These are phyloP conservation scores for Thryonomys swinderianus DNA, from an alignment of 2,113 vertebrate genomes.

Conservation along the genomic window DNA sequence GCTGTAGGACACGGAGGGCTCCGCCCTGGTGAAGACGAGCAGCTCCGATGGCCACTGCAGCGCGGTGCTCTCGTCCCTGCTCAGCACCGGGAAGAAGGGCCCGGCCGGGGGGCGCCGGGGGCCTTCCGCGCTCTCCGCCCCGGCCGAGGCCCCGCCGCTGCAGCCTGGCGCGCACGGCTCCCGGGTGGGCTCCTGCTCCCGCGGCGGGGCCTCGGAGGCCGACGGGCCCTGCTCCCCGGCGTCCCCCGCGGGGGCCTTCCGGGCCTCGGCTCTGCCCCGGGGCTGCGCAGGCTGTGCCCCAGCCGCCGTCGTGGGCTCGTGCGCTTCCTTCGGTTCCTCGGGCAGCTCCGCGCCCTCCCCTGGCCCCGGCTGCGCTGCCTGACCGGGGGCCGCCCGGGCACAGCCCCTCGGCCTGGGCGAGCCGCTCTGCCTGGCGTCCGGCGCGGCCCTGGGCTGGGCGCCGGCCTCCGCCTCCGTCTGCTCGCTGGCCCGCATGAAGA, in stretches of 20 bases:
- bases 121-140: constrained; percentile 85
- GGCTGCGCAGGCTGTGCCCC: constrained; percentile 58
- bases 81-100: constrained; percentile 96
- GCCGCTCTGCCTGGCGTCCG: constrained; percentile 82
- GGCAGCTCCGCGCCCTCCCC: background rate
- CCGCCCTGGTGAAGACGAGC: constrained; percentile 95
- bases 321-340: constrained; percentile 11
- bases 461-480: constrained; percentile 88
- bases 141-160: constrained; percentile 52
- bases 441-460: constrained; percentile 70
- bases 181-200: constrained; percentile 69
- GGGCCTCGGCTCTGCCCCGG: constrained; percentile 79
- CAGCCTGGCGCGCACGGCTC: constrained; percentile 69
- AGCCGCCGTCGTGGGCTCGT: constrained; percentile 82
- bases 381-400: background rate
- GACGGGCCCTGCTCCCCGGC: constrained; percentile 73
- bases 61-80: constrained; percentile 97
- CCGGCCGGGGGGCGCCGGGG: constrained; percentile 93
- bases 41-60: constrained; percentile 99
- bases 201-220: constrained; percentile 29
- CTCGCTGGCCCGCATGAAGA: constrained; percentile 98
- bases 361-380: background rate
- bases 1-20: constrained; percentile 96
- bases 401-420: constrained; percentile 83
- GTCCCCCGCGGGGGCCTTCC: constrained; percentile 61